Evolutionary conservation across 2,797 vertebrate genomes (phyloP).

Genomic region (Ptychadena robeensis): DNA sequence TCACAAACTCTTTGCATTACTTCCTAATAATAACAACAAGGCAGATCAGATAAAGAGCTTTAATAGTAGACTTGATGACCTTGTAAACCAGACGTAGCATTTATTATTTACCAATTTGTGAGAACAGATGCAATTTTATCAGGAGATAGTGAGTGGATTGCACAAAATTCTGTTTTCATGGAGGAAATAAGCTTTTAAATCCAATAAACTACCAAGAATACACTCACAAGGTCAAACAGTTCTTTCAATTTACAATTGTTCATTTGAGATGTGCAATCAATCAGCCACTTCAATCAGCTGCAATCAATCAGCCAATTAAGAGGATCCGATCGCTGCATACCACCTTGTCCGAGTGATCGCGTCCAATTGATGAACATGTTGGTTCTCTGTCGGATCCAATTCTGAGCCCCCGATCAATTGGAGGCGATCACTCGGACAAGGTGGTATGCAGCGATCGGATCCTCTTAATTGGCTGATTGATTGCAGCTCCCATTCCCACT

Average conservation of each 20-base stretch:
- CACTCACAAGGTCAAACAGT: conserved; percentile 22
- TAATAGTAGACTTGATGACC: conserved; percentile 7
- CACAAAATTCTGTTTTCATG: conserved; percentile 12
- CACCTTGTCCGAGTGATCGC: too few species aligned
- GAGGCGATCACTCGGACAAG: too few species aligned
- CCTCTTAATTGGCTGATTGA: too few species aligned
- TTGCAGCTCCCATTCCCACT: too few species aligned
- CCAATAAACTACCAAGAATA: conserved; percentile 27
- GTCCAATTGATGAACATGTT: too few species aligned
- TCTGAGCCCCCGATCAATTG: too few species aligned
- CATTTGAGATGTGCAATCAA: too few species aligned
- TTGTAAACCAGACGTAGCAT: conserved; percentile 21
- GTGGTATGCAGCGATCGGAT: too few species aligned
- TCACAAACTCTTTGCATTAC: conserved; percentile 27
- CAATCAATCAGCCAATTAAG: too few species aligned
- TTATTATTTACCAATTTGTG: conserved; percentile 41
- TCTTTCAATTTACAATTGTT: conserved; percentile 31
- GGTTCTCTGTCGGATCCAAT: too few species aligned
- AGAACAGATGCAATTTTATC: conserved; percentile 30
- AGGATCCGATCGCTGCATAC: too few species aligned
- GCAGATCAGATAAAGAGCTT: conserved; percentile 34
- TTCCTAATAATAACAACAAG: conserved; percentile 45
- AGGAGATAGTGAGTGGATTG: conserved; percentile 36
- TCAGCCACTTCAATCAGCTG: too few species aligned
- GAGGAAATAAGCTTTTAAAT: conserved; percentile 42